Conservation (phyloP, 2,888 invertebrate genomes). For the Acronicta leporina region DNA sequence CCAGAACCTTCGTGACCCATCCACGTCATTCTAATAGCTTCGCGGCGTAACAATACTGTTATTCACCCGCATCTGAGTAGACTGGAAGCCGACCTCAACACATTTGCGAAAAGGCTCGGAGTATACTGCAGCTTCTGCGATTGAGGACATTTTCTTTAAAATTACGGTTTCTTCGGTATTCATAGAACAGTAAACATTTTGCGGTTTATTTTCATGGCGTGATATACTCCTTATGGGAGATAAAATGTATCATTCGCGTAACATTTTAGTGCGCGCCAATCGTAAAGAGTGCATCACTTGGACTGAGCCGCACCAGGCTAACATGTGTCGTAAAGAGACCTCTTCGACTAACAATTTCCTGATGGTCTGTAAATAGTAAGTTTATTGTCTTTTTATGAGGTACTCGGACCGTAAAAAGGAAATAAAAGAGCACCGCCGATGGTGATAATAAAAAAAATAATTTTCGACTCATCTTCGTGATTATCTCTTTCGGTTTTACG, state of each 20-base stretch:
- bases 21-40: too few species aligned
- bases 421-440: constrained; percentile 90
- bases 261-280: constrained; percentile 84
- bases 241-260: constrained; percentile 83
- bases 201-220: constrained; percentile 68
- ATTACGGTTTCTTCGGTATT: constrained; percentile 43
- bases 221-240: constrained; percentile 74
- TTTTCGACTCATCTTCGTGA: constrained; percentile 89
- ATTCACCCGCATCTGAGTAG: too few species aligned
- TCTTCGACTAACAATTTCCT: constrained; percentile 89
- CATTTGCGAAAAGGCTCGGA: too few species aligned
- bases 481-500: constrained; percentile 86
- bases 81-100: too few species aligned
- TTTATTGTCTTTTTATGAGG: constrained; percentile 90
- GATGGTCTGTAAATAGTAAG: constrained; percentile 90
- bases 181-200: constrained; percentile 61
- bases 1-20: too few species aligned
- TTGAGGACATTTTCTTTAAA: constrained; percentile 20
- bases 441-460: constrained; percentile 90
- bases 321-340: constrained; percentile 89
- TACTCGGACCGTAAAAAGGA: constrained; percentile 90
- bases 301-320: constrained; percentile 77
- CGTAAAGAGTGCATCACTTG: constrained; percentile 86
- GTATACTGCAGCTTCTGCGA: too few species aligned
- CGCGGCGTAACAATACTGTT: too few species aligned